Evolutionary conservation across 2,113 vertebrate genomes (phyloP), one percentile per base, ranked within the genome.

Genomic region (Triplophysa rosa): DNA sequence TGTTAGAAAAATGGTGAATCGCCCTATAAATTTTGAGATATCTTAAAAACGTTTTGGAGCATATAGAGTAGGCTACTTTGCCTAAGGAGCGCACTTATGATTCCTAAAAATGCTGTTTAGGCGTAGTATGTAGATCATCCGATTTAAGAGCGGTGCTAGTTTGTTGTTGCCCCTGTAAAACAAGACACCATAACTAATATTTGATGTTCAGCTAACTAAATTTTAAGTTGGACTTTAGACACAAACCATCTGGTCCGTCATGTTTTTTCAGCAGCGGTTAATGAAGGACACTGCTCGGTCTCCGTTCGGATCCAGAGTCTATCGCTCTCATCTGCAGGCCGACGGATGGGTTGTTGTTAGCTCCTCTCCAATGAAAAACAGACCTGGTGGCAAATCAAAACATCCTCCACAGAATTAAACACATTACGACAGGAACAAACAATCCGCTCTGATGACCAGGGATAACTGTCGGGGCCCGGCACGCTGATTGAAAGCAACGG

Each of bases 381-480:
- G 83, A 81, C 79, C 58, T 84, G 80, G 78, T 82, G 78, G 80
- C 77, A 77, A 80, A 82, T 82, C 73, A 84, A 82, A 84, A 86
- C 80, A 84, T 79, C 80, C 68, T 84, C 73, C 40, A 9, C 33
- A 88, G 86, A 89, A 90, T 88, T 87, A 89, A 87, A 83, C 83
- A 74, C 84, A 93, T 90, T 89, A 90, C 84, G 85, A 84, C 86
- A 90, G 86, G 89, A 83, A 89, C 91, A 93, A 93, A 92, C 90
- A 91, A 80, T 83, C 84, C 87, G 86, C 86, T 89, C 87, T 86
- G 84, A 89, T 85, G 88, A 87, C 87, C 79, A 79, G 76, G 89
- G 89, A 88, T 85, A 85, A 84, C 86, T 87, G 86, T 73, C 49
- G 16, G 77, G 86, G 86, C 84, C 84, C 78, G 81, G 58, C 66